Conservation (phyloP, 1,140 invertebrate species). For the Dendrolimus kikuchii region DNA sequence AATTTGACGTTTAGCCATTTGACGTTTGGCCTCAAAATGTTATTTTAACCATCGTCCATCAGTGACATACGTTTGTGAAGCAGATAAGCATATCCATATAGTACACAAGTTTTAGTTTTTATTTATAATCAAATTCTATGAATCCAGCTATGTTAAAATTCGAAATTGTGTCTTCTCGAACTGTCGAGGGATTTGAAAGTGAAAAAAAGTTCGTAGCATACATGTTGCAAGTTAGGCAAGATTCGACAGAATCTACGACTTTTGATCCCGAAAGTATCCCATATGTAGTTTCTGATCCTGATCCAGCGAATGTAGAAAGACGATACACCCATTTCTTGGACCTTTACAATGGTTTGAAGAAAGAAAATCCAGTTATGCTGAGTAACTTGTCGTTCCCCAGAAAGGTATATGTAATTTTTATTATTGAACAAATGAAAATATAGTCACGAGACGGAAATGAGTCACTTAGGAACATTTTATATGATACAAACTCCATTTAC, state of each 20-base stretch:
- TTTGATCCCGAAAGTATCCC: no score
- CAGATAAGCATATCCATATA: no score
- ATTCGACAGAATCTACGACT: conserved; percentile 39
- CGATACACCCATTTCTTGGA: conserved; percentile 85
- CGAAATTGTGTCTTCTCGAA: conserved; percentile 58
- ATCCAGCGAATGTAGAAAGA: conserved; percentile 78
- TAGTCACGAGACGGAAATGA: conserved; percentile 1
- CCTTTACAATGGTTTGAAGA: conserved; percentile 77
- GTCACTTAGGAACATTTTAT: not conserved
- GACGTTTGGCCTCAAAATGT: no score
- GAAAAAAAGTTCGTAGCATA: conserved; percentile 78
- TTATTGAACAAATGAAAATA: conserved; percentile 7
- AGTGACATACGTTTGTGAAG: no score
- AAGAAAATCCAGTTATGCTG: conserved; percentile 75
- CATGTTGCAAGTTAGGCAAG: conserved; percentile 74
- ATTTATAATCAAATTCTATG: no score
- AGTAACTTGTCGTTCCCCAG: conserved; percentile 78
- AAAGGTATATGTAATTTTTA: conserved; percentile 72
- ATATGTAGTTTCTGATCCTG: conserved; percentile 59
- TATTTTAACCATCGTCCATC: no score
- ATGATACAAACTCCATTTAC: no score
- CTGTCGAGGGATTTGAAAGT: conserved; percentile 57
- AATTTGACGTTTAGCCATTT: no score
- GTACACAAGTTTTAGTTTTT: no score
- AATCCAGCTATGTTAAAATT: conserved; percentile 48